These are phyloP conservation scores for Upupa epops DNA, from an alignment of 2,113 vertebrate genomes.

Conservation along the genomic window DNA sequence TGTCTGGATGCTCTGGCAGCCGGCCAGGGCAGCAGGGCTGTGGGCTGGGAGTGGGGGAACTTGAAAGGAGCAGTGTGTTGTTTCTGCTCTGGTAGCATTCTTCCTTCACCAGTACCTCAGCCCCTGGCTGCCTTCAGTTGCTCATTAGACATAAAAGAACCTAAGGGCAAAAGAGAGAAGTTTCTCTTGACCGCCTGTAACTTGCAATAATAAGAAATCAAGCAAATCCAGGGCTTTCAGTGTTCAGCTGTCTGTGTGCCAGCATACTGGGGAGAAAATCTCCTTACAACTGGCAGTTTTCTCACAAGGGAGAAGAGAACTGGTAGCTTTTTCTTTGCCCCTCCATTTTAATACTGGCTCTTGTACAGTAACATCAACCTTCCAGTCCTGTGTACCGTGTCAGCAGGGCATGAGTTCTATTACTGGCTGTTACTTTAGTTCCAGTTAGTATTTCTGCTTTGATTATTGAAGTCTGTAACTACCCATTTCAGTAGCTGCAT, in stretches of 20 bases:
- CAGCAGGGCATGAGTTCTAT: background rate
- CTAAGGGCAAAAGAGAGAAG: conserved; percentile 24
- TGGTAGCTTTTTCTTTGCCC: background rate
- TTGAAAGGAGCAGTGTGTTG: conserved; percentile 65
- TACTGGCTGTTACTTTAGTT: background rate
- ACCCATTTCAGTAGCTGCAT: background rate
- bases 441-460: background rate
- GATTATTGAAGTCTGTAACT: background rate
- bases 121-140: conserved; percentile 28
- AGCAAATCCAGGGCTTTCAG: background rate
- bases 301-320: background rate
- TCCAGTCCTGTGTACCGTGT: background rate
- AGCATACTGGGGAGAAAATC: background rate
- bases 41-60: conserved; percentile 54
- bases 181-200: conserved; percentile 19
- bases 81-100: conserved; percentile 61
- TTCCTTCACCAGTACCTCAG: conserved; percentile 37
- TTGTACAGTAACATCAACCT: background rate
- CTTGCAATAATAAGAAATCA: conserved; percentile 35
- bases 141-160: conserved; percentile 39
- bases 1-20: conserved; percentile 38
- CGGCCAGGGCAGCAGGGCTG: conserved; percentile 23
- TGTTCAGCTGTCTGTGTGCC: background rate
- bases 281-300: background rate
- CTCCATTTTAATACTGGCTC: background rate